A percentile compares a stretch with the other conserved stretches of the same genome.
These are phyloP conservation scores for Coreius guichenoti DNA, from an alignment of 2,797 vertebrate species.

Conservation along the genomic window DNA sequence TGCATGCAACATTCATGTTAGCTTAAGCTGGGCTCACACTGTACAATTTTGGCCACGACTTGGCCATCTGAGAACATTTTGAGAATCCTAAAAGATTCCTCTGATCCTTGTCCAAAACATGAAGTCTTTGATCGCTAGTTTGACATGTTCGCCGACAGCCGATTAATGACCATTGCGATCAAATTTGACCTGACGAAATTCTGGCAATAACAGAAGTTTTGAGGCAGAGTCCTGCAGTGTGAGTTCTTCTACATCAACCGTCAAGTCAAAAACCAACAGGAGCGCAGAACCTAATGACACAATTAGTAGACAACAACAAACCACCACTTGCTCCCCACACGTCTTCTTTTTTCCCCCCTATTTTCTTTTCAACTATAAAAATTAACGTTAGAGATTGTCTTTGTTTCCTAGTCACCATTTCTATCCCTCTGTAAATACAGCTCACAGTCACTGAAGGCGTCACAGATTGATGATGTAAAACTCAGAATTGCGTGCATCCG, in stretches of 20 bases:
- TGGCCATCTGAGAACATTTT: not conserved
- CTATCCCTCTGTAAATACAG: not conserved
- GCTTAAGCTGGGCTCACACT: not conserved
- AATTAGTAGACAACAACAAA: not conserved
- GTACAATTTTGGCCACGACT: not conserved
- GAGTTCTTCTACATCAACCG: not conserved
- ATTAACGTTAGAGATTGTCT: not conserved
- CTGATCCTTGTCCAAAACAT: not conserved
- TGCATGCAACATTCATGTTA: slow-evolving; percentile 1
- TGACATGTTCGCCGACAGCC: not conserved
- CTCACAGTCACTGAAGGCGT: not conserved
- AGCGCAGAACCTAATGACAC: not conserved
- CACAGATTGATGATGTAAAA: no score
- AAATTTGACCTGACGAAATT: not conserved
- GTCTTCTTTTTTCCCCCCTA: not conserved
- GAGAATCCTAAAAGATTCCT: not conserved
- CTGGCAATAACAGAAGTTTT: not conserved
- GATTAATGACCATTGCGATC: not conserved
- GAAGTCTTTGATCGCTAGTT: not conserved
- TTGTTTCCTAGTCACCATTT: not conserved
- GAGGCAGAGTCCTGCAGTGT: not conserved
- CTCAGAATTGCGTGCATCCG: not conserved
- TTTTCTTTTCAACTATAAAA: not conserved
- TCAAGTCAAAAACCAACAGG: not conserved
- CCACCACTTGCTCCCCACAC: not conserved